Evolutionary conservation across 2,113 vertebrate genomes (phyloP).

Genomic region (Psephotus haematonotus): DNA sequence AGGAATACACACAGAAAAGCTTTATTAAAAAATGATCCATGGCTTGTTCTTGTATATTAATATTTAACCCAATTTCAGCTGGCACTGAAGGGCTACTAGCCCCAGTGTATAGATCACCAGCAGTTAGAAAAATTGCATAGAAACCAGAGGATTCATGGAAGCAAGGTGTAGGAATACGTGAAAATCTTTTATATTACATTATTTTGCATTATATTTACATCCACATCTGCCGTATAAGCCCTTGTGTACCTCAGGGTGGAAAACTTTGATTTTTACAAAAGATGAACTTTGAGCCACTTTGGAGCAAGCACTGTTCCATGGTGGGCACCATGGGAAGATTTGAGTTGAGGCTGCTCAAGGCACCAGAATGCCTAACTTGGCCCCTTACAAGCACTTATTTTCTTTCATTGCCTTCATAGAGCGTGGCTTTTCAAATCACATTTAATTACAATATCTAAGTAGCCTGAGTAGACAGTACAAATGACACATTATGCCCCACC

Average conservation of each 20-base stretch:
- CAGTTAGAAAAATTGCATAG: constrained; percentile 13
- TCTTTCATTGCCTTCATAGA: background rate
- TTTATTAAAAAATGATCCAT: constrained; percentile 30
- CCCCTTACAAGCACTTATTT: background rate
- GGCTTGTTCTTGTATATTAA: constrained; percentile 17
- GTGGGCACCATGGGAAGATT: background rate
- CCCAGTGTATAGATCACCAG: background rate
- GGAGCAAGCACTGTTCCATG: rapidly evolving
- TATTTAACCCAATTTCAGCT: background rate
- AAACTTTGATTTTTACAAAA: background rate
- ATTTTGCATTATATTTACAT: background rate
- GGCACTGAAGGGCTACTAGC: background rate
- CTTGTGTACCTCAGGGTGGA: background rate
- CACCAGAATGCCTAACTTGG: background rate
- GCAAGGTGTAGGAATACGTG: background rate
- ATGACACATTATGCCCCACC: background rate
- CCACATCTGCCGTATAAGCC: background rate
- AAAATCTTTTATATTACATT: background rate
- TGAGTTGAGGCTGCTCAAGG: background rate
- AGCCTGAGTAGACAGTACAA: background rate
- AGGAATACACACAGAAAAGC: background rate
- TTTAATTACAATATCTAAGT: constrained; percentile 9
- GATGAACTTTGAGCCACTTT: background rate
- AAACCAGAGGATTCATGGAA: background rate
- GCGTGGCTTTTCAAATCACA: background rate